A percentile compares a stretch with the other conserved stretches of the same genome.
Evolutionary conservation across 2,888 invertebrate genomes (phyloP).

Genomic region (Rhamnusium bicolor): DNA sequence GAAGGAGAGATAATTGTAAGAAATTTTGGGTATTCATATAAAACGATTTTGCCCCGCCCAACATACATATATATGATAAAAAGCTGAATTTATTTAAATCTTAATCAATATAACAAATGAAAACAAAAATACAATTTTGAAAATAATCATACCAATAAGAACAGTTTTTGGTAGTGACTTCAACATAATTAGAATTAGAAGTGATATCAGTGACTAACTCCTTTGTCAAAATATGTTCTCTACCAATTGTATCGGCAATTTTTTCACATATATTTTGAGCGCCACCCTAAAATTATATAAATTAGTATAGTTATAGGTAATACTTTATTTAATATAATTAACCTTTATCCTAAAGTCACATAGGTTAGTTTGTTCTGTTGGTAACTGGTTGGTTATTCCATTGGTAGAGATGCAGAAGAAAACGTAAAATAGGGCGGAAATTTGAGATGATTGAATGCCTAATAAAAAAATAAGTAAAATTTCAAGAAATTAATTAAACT

Average conservation of each 20-base stretch:
- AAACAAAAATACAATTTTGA: no score
- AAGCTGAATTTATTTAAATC: no score
- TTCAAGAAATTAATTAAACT: no score
- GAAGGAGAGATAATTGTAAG: no score
- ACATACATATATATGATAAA: no score
- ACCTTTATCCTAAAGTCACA: conserved; percentile 54
- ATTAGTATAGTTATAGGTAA: not conserved
- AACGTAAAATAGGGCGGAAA: conserved; percentile 60
- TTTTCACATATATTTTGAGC: conserved; percentile 52
- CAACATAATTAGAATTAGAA: conserved; percentile 38
- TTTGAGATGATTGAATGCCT: conserved; percentile 57
- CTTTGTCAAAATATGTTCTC: conserved; percentile 42
- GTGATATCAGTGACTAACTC: conserved; percentile 50
- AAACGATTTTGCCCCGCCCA: no score
- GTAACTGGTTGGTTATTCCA: conserved; percentile 52
- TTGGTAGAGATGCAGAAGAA: conserved; percentile 58
- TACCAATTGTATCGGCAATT: conserved; percentile 48
- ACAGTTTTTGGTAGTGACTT: conserved; percentile 47
- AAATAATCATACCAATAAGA: conserved; percentile 47
- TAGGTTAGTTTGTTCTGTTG: conserved; percentile 46
- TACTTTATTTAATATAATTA: not conserved
- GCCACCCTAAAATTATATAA: conserved; percentile 51
- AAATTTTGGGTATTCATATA: no score
- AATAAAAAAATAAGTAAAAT: no score
- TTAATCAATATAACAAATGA: no score